Evolutionary conservation across 2,797 vertebrate species (phyloP), one percentile per base, ranked within the genome.

Genomic region (Menidia menidia): DNA sequence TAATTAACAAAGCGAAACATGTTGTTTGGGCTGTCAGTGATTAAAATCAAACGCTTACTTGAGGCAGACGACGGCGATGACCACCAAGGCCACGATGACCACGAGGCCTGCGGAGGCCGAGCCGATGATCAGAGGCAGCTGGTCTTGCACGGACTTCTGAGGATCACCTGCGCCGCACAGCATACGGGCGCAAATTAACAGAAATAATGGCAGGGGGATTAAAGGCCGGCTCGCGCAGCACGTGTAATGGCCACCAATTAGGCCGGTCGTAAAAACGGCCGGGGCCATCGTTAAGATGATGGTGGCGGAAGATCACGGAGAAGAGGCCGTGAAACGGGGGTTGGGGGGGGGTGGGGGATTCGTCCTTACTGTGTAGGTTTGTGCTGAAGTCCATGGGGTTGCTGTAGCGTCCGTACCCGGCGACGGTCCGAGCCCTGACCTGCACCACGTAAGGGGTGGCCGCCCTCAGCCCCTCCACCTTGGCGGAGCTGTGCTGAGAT

Each of bases 11-110:
- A 84, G 68, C 68, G 68, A 77, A 87, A 78, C 84, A 70, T 70
- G 77, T 25, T 77, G 60, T 73, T 57, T 48, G 61, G 54, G 57
- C 57, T 56, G 72, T 80, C 51, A 52, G 74, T 56, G 63, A 70
- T 83, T 59, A 64, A 85, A 82, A 81, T 73, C 80, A 90, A 90
- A 89, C 89, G 84, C 92, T 92, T 95, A 99, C 98, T 97, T 99
- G 89, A 98, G 96, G 89, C 97, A 99, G 87, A 99, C 96, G 2
- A 99, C 93, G 25, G 96, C 95, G 1, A 99, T 98, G 86, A 99
- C 96, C 85, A 98, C 96, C 43, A 98, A 91, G 13, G 96, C 97
- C 3, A 97, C 96, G 63, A 99, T 93, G 15, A 99, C 97, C 56
- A 98, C 96, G 57, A 99, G 94, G 11, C 96, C 96, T 0, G 98